Base-by-base conservation (phyloP, 2,113 vertebrate genomes). In the Chitala chitala region DNA sequence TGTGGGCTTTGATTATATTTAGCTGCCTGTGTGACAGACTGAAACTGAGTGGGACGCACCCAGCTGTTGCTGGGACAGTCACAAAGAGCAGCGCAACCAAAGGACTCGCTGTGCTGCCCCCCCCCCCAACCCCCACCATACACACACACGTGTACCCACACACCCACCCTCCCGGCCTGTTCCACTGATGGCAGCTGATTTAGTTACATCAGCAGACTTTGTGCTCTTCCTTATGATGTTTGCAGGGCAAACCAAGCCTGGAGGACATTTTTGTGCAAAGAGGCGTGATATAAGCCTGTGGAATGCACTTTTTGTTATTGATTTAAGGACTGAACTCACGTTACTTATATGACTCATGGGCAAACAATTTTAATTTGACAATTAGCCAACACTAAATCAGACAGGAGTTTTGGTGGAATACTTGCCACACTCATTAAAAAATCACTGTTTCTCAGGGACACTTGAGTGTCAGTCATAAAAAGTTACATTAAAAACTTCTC, bases 1-100 rank as follows among this genome's bases (percentile, higher is more conserved):
- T 7, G 36, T 59, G 56, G 46, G 40, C 69, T 55, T 69, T 59
- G 77, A 71, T 61, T 79, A 78, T 77, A 70, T 77, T 78, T 79
- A 82, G 69, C 17, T 29, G 26, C 9, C 56, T 64, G 3, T 26
- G 65, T 44, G 40, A 48, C 44, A 54, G 54, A 33, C 33, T 77
- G 4, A 79, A 53, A 64, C 22, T 66, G 26, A 48, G 33, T 75
- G 73, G 24, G 24, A 75, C 73, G 69, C 73, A 69, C 73, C 73
- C 54, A 31, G 40, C 17, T 15, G 40, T 36, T 8, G 2, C 20
- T 56, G 33, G 29, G 20, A 24, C 33, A 24, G 31, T 51, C 46
- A 72, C 36, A 29, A 9, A 13, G 9, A 20, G 1, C 38, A 36
- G 42, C 63, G 4, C 1, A 42, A 12, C 8, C 63, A 20, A 9